These are phyloP conservation scores for Cantharis rustica DNA, from an alignment of 2,888 invertebrate species.

Conservation along the genomic window DNA sequence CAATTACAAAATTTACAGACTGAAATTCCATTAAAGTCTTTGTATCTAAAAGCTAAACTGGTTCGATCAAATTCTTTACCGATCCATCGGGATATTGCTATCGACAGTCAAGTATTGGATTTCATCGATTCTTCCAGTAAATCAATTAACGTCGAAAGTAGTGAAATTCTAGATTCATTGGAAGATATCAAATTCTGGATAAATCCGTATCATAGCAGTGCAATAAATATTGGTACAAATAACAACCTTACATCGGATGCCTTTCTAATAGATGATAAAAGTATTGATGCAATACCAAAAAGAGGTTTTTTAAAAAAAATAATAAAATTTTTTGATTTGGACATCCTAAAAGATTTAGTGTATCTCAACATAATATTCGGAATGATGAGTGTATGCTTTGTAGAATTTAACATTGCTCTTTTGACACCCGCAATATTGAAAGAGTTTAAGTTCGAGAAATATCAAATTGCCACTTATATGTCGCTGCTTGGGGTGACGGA, in stretches of 20 bases:
- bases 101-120: not conserved
- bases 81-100: not conserved
- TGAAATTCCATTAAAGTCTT: not conserved
- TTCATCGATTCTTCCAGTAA: not conserved
- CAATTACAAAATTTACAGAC: not conserved
- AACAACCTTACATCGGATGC: not conserved
- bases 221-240: not conserved
- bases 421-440: slow-evolving; percentile 74
- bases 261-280: not conserved
- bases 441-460: slow-evolving; percentile 66
- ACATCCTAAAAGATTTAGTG: slow-evolving; percentile 70
- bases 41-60: not conserved
- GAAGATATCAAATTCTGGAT: not conserved
- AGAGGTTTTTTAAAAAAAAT: slow-evolving; percentile 56
- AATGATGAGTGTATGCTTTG: slow-evolving; percentile 71
- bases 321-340: slow-evolving; percentile 71
- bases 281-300: not conserved
- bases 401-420: slow-evolving; percentile 74
- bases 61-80: not conserved
- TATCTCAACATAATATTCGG: slow-evolving; percentile 75
- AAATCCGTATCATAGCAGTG: not conserved
- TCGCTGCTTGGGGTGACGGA: slow-evolving; percentile 71
- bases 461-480: slow-evolving; percentile 70
- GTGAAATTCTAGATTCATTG: not conserved
- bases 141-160: not conserved